Evolutionary conservation across 2,888 invertebrate species (phyloP).

Genomic region (Holacanthella duospinosa): DNA sequence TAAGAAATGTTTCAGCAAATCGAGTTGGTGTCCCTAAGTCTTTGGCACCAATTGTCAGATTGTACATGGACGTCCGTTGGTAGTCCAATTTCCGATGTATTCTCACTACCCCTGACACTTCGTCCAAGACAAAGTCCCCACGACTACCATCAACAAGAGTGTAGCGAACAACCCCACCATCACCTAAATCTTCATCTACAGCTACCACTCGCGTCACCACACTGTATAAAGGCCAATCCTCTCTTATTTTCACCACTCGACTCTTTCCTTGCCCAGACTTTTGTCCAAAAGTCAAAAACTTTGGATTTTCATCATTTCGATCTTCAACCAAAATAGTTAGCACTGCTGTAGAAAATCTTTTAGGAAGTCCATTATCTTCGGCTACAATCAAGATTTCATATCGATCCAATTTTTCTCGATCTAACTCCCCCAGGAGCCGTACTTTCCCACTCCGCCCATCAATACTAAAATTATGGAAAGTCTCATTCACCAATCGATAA

Average conservation of each 20-base stretch:
- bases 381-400: slow-evolving; percentile 71
- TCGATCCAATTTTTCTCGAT: slow-evolving; percentile 70
- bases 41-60: slow-evolving; percentile 69
- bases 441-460: slow-evolving; percentile 67
- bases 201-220: slow-evolving; percentile 74
- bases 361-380: slow-evolving; percentile 59
- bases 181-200: slow-evolving; percentile 73
- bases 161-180: slow-evolving; percentile 70
- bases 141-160: slow-evolving; percentile 57
- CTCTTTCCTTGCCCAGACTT: slow-evolving; percentile 13
- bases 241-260: slow-evolving; percentile 62
- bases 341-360: slow-evolving; percentile 62
- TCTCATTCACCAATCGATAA: slow-evolving; percentile 46
- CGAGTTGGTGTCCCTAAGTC: slow-evolving; percentile 76
- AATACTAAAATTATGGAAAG: slow-evolving; percentile 55
- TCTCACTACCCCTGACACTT: slow-evolving; percentile 71
- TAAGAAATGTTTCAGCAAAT: slow-evolving; percentile 64
- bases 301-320: slow-evolving; percentile 79
- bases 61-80: slow-evolving; percentile 79
- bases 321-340: slow-evolving; percentile 75
- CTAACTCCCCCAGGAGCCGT: slow-evolving; percentile 61
- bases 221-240: slow-evolving; percentile 67
- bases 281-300: slow-evolving; percentile 57
- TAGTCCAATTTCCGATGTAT: slow-evolving; percentile 70
- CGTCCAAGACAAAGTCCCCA: slow-evolving; percentile 66